Conservation (phyloP, 1,140 invertebrate genomes). For the Zelostemma sp. region DNA sequence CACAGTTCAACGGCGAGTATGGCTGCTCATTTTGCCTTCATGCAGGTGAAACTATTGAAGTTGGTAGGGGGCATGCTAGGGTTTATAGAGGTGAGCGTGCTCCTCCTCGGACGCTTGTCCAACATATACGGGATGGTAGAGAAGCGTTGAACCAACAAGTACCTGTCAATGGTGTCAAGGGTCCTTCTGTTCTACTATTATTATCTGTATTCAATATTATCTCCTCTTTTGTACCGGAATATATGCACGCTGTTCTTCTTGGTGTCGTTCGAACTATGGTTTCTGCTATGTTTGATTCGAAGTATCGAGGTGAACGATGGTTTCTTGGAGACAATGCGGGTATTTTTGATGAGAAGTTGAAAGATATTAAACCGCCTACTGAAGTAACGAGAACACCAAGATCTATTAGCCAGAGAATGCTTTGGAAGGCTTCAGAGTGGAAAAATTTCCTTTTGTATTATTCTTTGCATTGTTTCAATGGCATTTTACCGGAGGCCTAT, state of each 20-base stretch:
- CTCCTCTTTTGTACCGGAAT: conserved; percentile 8
- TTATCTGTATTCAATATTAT: conserved; percentile 7
- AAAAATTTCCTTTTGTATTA: conserved; percentile 10
- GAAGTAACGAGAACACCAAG: conserved; percentile 9
- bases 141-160: neutral
- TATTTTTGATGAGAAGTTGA: neutral
- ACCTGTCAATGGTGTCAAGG: conserved; percentile 7
- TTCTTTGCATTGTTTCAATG: neutral
- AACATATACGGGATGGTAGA: neutral
- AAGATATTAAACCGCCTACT: neutral
- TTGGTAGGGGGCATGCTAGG: conserved; percentile 1
- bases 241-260: conserved; percentile 8
- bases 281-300: conserved; percentile 3
- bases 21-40: conserved; percentile 24
- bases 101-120: neutral
- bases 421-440: conserved; percentile 8
- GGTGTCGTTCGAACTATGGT: neutral
- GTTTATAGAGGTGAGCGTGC: neutral
- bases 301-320: neutral
- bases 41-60: neutral
- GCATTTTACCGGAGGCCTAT: neutral
- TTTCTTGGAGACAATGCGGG: neutral
- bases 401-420: neutral
- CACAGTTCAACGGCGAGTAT: conserved; percentile 20
- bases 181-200: neutral